Evolutionary conservation across 2,113 vertebrate species (phyloP).

Genomic region (Cairina moschata): DNA sequence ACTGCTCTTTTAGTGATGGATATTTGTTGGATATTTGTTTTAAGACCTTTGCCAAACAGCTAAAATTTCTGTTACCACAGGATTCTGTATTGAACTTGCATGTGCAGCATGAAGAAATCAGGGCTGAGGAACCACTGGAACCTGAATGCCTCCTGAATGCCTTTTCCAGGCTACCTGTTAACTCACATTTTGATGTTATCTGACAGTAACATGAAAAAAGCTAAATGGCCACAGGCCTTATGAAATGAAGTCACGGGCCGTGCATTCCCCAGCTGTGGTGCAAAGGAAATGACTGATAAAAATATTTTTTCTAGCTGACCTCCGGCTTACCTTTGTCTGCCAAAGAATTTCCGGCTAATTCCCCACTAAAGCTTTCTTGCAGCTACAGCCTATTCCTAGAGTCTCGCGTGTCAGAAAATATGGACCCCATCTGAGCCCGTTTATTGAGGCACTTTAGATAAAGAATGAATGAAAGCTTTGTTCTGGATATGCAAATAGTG

Average conservation of each 20-base stretch:
- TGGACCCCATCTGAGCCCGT: not conserved
- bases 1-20: not conserved
- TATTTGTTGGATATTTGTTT: not conserved
- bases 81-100: not conserved
- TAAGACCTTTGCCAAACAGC: not conserved
- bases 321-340: slow-evolving; percentile 42
- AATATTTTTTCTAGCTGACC: slow-evolving; percentile 59
- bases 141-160: not conserved
- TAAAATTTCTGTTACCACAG: not conserved
- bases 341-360: slow-evolving; percentile 54
- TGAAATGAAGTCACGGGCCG: slow-evolving; percentile 6
- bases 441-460: slow-evolving; percentile 20
- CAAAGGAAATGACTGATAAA: slow-evolving; percentile 66
- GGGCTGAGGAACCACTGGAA: not conserved
- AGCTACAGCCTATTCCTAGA: slow-evolving; percentile 30
- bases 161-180: slow-evolving; percentile 43
- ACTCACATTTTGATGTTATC: slow-evolving; percentile 44
- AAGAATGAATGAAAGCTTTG: not conserved
- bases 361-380: slow-evolving; percentile 2
- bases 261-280: slow-evolving; percentile 55
- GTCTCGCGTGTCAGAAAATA: not conserved
- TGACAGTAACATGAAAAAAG: slow-evolving; percentile 5
- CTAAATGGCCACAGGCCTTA: not conserved
- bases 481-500: not conserved
- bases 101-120: not conserved